Base-by-base conservation (phyloP, 37 sponge, comb jelly and placozoan genomes). In the Sycon ciliatum region DNA sequence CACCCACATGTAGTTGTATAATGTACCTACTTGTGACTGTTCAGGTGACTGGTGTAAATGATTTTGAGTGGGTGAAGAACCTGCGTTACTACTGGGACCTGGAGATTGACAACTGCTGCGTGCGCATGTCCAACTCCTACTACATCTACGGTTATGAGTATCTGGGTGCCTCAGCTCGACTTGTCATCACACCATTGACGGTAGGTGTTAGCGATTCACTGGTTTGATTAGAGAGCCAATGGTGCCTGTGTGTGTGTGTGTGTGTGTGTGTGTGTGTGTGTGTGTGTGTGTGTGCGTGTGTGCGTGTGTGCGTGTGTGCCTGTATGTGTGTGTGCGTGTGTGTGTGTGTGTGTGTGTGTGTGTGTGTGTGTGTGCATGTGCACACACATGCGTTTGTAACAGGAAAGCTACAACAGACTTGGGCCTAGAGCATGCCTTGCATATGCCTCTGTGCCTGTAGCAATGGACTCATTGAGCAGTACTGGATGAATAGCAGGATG, bases 1-100 rank as follows among this genome's bases (percentile, higher is more conserved):
- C n/a, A n/a, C n/a, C n/a, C n/a, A n/a, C n/a, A n/a, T n/a, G n/a
- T n/a, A n/a, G n/a, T n/a, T n/a, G 42, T 26, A 63, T 65, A 9
- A 23, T 56, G 29, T 24, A 34, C n/a, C 2, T 49, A 26, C 2
- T 68, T 3, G 20, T 23, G 13, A 38, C 70, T 54, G 36, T 36
- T 5, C 53, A 89, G 84, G 90, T 85, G 0, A n/a, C 31, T 65
- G 83, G 85, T 18, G 61, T 79, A 3, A 57, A 81, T 26, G 92
- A 95, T 65, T 95, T 95, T 83, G 92, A 91, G 77, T 95, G 98
- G 98, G 52, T 91, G 54, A 95, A 95, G 78, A 89, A 95, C 76
- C 85, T 83, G 11, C 81, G 98, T 36, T 95, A 95, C 75, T 95
- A 95, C 73, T 95, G 98, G 98, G 98, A 95, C 36, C 31, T 58